Evolutionary conservation across 2,113 vertebrate genomes (phyloP).

Genomic region (Silurus asotus): DNA sequence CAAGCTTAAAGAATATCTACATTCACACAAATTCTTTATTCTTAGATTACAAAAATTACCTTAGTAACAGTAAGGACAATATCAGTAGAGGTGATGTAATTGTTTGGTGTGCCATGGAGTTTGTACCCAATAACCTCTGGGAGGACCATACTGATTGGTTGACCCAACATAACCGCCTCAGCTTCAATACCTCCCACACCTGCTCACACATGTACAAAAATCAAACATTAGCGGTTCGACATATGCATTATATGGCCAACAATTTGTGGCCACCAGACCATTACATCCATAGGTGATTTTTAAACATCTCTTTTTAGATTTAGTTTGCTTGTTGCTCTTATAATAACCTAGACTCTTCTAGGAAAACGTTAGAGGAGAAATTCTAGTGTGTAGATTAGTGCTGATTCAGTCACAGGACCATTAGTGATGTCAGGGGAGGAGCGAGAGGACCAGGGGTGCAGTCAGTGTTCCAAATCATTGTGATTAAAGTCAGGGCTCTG

Average conservation of each 20-base stretch:
- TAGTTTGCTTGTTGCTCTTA: neutral
- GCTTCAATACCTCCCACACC: slow-evolving; percentile 98
- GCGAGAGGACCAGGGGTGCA: too few species aligned
- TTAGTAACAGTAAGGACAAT: slow-evolving; percentile 97
- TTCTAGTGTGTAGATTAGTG: neutral
- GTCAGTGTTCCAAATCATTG: neutral
- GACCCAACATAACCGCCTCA: slow-evolving; percentile 98
- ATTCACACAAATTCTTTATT: neutral
- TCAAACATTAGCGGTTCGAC: neutral
- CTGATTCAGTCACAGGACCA: neutral
- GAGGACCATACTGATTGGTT: slow-evolving; percentile 97
- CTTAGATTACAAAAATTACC: slow-evolving; percentile 66
- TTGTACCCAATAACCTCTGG: slow-evolving; percentile 94
- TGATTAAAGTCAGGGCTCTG: neutral
- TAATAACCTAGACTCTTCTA: neutral
- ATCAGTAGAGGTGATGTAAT: slow-evolving; percentile 92
- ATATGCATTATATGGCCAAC: neutral
- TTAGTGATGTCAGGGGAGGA: neutral
- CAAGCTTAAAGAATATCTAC: neutral
- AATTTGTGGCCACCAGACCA: neutral
- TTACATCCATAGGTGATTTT: neutral
- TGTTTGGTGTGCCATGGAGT: slow-evolving; percentile 78
- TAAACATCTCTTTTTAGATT: neutral
- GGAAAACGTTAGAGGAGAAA: neutral
- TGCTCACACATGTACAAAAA: slow-evolving; percentile 55